Base-by-base conservation (phyloP, 2,797 vertebrate species). In the Clarias pachynema region DNA sequence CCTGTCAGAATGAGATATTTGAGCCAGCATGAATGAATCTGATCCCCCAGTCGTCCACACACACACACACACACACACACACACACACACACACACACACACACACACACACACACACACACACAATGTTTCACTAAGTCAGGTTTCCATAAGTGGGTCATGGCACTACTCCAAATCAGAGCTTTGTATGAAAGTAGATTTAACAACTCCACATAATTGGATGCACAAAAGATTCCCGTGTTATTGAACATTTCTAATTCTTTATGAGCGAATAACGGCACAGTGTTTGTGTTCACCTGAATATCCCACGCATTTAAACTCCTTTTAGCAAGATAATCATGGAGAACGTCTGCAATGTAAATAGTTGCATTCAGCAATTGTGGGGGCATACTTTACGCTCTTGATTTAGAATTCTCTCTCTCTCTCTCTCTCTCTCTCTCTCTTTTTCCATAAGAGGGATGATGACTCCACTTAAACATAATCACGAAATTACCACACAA, bases 401-500 rank as follows among this genome's bases (percentile, higher is more conserved):
- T 85, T 80, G 37, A 73, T 68, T 31, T 34, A 44, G 56, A 34
- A 63, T 60, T 44, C 8, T 72, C 34, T 60, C 44, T 59, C 18
- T 70, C 15, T 60, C 26, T 80, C 10, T 60, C 34, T 31, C 1
- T 70, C 31, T 44, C 10, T 65, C 40, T 37, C 10, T 63, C 5
- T 85, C 2, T 59, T 14, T 62, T 53, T 78, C 70, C 73, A 81
- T 79, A 44, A 82, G 60, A 77, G 70, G 44, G 62, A 77, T 77
- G 84, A 78, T 86, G 72, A 73, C 80, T 78, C 56, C 85, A 86
- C 85, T 86, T 75, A 44, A 63, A 82, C 62, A 57, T 82, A 82
- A 86, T 86, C 69, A 86, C 34, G 9, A 22, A 70, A 78, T 78
- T 82, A 78, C 62, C 6, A 22, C 79, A 49, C 85, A 82, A 60